Conservation (phyloP, 23 tunicate genomes). For the Halocynthia aurantium region DNA sequence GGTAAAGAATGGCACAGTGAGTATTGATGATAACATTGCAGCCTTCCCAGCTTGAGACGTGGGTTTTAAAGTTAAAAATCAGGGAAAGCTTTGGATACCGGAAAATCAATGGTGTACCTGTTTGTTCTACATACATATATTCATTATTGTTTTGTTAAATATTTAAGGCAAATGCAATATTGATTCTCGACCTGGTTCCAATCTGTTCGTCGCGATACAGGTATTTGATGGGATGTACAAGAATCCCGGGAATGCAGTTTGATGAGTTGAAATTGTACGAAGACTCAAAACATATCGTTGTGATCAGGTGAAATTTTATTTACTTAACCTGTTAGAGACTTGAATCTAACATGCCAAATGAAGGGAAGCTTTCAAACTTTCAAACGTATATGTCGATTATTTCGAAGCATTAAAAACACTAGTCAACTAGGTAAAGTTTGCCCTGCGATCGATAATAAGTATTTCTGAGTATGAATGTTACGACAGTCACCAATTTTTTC, state of each 20-base stretch:
- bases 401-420: no score
- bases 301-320: conserved; percentile 41
- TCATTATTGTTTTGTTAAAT: neutral
- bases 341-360: no score
- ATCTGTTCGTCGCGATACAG: conserved; percentile 72
- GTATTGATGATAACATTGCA: neutral
- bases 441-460: no score
- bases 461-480: no score
- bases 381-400: no score
- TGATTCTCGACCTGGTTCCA: conserved; percentile 77
- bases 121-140: neutral
- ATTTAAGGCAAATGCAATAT: conserved; percentile 48
- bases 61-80: neutral
- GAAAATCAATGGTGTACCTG: neutral
- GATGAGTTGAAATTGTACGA: conserved; percentile 82
- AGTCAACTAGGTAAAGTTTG: no score
- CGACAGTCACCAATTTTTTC: no score
- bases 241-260: conserved; percentile 65
- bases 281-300: conserved; percentile 65
- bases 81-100: neutral
- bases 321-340: neutral
- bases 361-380: no score
- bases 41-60: neutral
- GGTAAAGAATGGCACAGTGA: conserved; percentile 23
- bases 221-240: conserved; percentile 51